phyloP scores from a whole-genome alignment of 2,797 vertebrate species.

The Nothura maculosa region DNA sequence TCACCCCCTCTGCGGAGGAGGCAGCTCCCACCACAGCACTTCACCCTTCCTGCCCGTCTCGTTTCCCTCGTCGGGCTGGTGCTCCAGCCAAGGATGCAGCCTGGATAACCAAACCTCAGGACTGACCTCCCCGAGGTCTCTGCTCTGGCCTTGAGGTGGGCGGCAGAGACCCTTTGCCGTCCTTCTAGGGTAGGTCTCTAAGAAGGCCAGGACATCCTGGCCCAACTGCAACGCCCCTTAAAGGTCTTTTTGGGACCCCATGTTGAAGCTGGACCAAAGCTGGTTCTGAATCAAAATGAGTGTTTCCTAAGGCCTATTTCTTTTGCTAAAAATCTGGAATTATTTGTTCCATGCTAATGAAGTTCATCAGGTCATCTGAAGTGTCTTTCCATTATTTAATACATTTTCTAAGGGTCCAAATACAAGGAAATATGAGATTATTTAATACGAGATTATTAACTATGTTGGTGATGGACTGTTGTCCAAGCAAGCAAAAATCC shows the following conservation, averaged over 20 bases:
- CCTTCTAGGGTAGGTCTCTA: not conserved
- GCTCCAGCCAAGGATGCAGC: not conserved
- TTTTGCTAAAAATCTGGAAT: not conserved
- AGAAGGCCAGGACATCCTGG: not conserved
- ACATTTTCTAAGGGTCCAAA: not conserved
- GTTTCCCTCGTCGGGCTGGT: not conserved
- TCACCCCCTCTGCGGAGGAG: accelerated
- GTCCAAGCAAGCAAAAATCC: not conserved
- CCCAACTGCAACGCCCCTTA: not conserved
- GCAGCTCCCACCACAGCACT: not conserved
- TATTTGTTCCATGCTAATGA: not conserved
- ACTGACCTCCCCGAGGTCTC: not conserved
- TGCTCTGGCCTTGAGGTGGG: not conserved
- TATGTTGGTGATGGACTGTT: not conserved
- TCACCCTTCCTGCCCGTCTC: not conserved
- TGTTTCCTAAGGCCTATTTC: not conserved
- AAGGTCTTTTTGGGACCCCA: not conserved
- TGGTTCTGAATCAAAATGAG: not conserved
- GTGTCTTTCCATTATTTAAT: not conserved
- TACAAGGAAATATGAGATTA: not conserved
- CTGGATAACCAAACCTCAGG: not conserved
- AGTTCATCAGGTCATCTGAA: not conserved
- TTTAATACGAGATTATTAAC: not conserved
- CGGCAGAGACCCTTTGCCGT: not conserved
- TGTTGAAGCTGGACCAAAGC: not conserved